phyloP scores from a whole-genome alignment of 1,140 invertebrate genomes.

The Agrilus planipennis region DNA sequence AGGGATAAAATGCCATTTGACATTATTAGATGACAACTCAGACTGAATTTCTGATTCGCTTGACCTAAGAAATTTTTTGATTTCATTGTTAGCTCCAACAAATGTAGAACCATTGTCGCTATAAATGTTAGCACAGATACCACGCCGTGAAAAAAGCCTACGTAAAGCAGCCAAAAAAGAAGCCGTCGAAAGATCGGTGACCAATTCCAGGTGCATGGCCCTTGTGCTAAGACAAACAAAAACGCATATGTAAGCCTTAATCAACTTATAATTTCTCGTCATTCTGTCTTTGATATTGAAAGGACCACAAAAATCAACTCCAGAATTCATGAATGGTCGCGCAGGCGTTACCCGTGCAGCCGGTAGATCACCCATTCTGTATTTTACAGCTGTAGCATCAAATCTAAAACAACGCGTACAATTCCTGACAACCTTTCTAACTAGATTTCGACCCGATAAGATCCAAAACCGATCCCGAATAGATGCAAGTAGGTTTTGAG shows the following conservation, averaged over 20 bases:
- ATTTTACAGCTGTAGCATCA: background rate
- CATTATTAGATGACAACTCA: too few relatives aligned
- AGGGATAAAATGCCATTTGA: too few relatives aligned
- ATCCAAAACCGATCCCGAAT: background rate
- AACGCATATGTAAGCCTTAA: slow-evolving; percentile 16
- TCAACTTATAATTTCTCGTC: background rate
- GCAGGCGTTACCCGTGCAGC: background rate
- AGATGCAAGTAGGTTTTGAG: background rate
- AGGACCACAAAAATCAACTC: background rate
- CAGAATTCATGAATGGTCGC: background rate
- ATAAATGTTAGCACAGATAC: background rate
- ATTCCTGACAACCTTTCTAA: background rate
- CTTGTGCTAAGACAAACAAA: background rate
- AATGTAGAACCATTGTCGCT: slow-evolving; percentile 6
- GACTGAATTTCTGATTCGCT: too few relatives aligned
- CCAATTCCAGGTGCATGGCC: background rate
- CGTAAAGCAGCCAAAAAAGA: background rate
- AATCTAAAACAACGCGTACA: background rate
- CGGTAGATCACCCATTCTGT: background rate
- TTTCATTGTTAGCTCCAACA: too few relatives aligned
- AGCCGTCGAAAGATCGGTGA: background rate
- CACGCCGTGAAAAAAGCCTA: background rate
- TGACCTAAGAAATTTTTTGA: too few relatives aligned
- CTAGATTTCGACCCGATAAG: background rate
- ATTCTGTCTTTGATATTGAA: background rate